These are phyloP conservation scores for Iselma pallidipennis DNA, from an alignment of 2,888 invertebrate genomes.

Conservation along the genomic window DNA sequence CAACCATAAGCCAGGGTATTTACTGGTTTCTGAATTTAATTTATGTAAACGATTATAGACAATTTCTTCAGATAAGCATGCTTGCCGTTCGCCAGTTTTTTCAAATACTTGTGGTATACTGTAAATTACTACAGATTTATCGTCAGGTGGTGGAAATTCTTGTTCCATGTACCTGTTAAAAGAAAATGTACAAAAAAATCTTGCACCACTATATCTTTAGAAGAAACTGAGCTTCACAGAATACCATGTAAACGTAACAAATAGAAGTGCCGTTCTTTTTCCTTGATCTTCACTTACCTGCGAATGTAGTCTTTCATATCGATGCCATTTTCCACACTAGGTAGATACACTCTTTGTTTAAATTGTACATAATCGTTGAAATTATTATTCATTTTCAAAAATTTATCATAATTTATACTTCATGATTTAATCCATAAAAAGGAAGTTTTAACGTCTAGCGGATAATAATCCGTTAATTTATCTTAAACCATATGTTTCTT, in stretches of 20 bases:
- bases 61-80: slow-evolving; percentile 44
- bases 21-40: slow-evolving; percentile 20
- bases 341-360: slow-evolving; percentile 14
- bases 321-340: slow-evolving; percentile 8
- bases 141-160: slow-evolving; percentile 41
- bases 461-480: too few relatives aligned
- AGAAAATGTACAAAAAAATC: too few relatives aligned
- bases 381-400: not conserved
- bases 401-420: too few relatives aligned
- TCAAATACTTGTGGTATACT: slow-evolving; percentile 45
- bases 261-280: not conserved
- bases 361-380: slow-evolving; percentile 2
- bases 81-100: slow-evolving; percentile 45
- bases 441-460: too few relatives aligned
- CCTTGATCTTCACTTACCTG: slow-evolving; percentile 4
- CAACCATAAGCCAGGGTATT: slow-evolving; percentile 43
- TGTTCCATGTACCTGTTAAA: slow-evolving; percentile 47
- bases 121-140: slow-evolving; percentile 37
- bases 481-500: too few relatives aligned
- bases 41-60: slow-evolving; percentile 42
- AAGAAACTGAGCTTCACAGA: not conserved
- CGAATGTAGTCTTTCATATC: slow-evolving; percentile 9
- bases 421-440: too few relatives aligned
- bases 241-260: not conserved
- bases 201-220: not conserved